phyloP scores from a whole-genome alignment of 2,888 invertebrate genomes.

The Euzetes globulus region DNA sequence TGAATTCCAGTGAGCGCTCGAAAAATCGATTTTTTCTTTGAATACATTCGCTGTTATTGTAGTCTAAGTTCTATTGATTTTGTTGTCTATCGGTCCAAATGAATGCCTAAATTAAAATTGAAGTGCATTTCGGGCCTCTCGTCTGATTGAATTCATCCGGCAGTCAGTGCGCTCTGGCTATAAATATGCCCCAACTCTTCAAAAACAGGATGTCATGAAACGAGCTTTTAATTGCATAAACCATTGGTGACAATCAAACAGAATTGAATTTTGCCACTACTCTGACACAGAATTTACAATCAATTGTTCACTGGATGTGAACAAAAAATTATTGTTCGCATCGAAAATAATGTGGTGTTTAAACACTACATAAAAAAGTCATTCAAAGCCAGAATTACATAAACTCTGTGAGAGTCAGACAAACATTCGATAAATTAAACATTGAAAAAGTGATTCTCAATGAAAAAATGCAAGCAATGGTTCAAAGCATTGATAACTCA shows the following conservation, averaged over 20 bases:
- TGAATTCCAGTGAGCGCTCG: background rate
- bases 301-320: no score
- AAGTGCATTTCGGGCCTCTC: constrained; percentile 13
- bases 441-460: background rate
- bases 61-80: constrained; percentile 20
- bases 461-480: background rate
- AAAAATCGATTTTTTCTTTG: constrained; percentile 22
- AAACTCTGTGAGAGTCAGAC: background rate
- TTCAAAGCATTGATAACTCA: background rate
- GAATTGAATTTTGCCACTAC: background rate
- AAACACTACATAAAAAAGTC: background rate
- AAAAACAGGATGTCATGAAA: constrained; percentile 27
- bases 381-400: background rate
- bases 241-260: constrained; percentile 4
- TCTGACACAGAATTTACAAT: background rate
- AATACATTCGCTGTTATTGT: background rate
- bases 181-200: background rate
- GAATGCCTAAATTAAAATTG: constrained; percentile 28
- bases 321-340: background rate
- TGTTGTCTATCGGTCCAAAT: constrained; percentile 6
- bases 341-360: background rate
- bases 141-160: constrained; percentile 25
- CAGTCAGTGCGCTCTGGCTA: background rate
- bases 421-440: constrained; percentile 14
- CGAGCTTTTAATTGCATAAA: constrained; percentile 11